Base-by-base conservation (phyloP, 30 jellyfish, hydroid and myxozoan species). In the Turritopsis rubra region DNA sequence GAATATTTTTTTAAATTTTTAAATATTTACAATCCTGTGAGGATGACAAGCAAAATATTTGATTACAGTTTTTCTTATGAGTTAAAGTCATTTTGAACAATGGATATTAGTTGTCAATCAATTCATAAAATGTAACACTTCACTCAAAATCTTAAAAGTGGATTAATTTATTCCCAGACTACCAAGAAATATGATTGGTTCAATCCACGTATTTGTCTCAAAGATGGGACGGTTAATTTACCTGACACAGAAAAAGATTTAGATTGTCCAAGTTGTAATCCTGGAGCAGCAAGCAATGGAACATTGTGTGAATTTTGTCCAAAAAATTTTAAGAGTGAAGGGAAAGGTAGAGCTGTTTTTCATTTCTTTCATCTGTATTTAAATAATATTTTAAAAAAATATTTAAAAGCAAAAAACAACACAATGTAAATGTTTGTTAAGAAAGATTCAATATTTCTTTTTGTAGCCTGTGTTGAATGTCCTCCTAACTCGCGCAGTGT, bases 181-280 rank as follows among this genome's bases (percentile, higher is more conserved):
- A 27, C 29, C 23, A 84, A 84, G 65, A 23, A 83, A 1, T 83
- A 72, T 68, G 87, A 76, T 41, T 91, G 98, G 98, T 81, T 83
- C 26, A 52, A 88, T 18, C 98, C 98, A 21, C 84, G 86, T 53
- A 91, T 87, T 1, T 91, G 98, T 72, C 85, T 85, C 0, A 21
- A 22, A 16, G 26, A 21, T n/a, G 80, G 60, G 16, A 21, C 93
- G 5, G 81, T 85, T 1, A 23, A 73, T 22, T 53, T 91, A 21
- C 98, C 98, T 13, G 75, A 72, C n/a, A 23, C 85, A 1, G 75
- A 75, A 0, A 84, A 73, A 66, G 82, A 87, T 72, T 73, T 83
- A 18, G 81, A 68, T 28, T 91, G 98, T 70, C 98, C 98, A 16
- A 88, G 91, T 1, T 91, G 98, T 72, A 91, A 91, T 79, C 95